Base-by-base conservation (phyloP, 1,140 invertebrate genomes). In the Drosophila tani region DNA sequence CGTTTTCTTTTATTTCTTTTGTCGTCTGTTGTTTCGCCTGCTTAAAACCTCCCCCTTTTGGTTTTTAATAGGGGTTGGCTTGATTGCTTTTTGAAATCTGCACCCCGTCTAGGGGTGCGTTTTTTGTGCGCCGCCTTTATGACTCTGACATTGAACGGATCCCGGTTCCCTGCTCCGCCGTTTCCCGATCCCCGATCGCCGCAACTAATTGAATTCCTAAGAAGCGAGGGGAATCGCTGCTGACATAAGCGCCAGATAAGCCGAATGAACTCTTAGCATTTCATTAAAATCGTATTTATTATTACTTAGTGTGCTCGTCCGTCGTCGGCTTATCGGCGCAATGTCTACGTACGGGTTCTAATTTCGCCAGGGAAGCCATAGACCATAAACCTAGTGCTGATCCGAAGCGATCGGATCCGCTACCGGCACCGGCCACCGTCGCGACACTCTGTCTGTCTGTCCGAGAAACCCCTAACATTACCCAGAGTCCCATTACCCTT, bases 241-340 rank as follows among this genome's bases (percentile, higher is more conserved):
- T 69, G 67, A 41, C 63, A 35, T 53, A 77, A 38, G 55, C 40
- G 40, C 41, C 3, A 29, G 80, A 83, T 87, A 83, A 80, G 67
- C 64, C 40, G 19, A 55, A 53, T 63, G 80, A 74, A 70, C 73
- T 80, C 63, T 78, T 73, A 66, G 62, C 53, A 68, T 90, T 88
- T 84, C 77, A 88, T 88, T 90, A 88, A 84, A 84, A 79, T 69
- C 58, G 60, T 63, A 86, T 86, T 86, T 77, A 82, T 88, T 88
- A 79, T 81, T 78, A 71, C 81, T 81, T 84, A 84, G 55, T 27
- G 51, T n/a, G 40, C 49, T 55, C 49, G 71, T 40, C 40, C 40
- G 40, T n/a, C 40, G 40, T 49, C 56, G 51, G 73, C 84, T 88
- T 87, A 88, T 87, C 84, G 67, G 27, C 15, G 40, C 6, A n/a